These are phyloP conservation scores for Pangasius mekongensis DNA, from an alignment of 2,797 vertebrate species.

Conservation along the genomic window DNA sequence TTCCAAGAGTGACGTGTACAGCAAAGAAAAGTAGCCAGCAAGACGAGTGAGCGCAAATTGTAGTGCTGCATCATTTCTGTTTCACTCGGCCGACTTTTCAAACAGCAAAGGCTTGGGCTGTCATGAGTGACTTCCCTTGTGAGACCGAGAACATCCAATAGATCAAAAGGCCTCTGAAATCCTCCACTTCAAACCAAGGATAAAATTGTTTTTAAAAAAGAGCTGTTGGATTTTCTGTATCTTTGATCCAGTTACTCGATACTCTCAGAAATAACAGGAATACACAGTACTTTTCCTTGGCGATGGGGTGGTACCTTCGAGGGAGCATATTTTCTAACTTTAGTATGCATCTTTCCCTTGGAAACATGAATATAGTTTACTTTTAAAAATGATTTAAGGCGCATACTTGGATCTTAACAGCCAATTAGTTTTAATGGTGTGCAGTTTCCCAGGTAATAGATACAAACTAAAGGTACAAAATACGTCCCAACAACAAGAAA, in stretches of 20 bases:
- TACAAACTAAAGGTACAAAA: not conserved
- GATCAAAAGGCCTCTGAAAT: conserved; percentile 20
- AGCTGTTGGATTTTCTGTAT: not conserved
- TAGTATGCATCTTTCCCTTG: not conserved
- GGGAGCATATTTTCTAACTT: not conserved
- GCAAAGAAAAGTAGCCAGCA: not conserved
- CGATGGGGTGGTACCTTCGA: not conserved
- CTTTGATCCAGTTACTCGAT: conserved; percentile 9
- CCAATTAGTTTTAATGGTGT: not conserved
- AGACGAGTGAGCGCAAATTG: not conserved
- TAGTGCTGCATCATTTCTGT: conserved; percentile 34
- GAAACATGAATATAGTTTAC: not conserved
- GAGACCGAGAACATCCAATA: conserved; percentile 26
- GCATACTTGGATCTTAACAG: not conserved
- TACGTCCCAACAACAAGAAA: conserved; percentile 1
- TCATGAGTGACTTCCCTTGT: conserved; percentile 49
- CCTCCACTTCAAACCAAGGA: conserved; percentile 44
- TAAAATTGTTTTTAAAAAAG: not conserved
- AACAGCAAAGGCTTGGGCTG: conserved; percentile 46
- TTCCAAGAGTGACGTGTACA: not conserved
- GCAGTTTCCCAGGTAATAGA: not conserved
- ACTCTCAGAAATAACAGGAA: not conserved
- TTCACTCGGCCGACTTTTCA: conserved; percentile 50
- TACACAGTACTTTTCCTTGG: not conserved
- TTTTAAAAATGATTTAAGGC: not conserved